Base-by-base conservation (phyloP, 2,797 vertebrate genomes). In the Lagothrix lagotricha region DNA sequence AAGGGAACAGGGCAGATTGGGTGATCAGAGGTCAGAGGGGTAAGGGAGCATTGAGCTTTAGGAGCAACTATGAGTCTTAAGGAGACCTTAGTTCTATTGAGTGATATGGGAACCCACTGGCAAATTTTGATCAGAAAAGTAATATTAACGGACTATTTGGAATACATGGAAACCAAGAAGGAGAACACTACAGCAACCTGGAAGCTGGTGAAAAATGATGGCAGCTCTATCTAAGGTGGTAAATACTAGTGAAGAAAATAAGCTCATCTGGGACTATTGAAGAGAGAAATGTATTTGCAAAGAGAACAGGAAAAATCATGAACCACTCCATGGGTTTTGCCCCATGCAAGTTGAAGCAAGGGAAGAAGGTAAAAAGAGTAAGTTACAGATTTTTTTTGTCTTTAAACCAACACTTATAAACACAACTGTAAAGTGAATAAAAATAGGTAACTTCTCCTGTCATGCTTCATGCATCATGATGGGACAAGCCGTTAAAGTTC, bases 351-450 rank as follows among this genome's bases (percentile, higher is more conserved):
- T 41, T 44, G 58, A 93, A 95, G 30, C 33, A 33, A 52, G 36
- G 33, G 2, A 52, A 79, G 12, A 90, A 2, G 75, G 12, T 46
- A 73, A 87, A 20, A 36, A 89, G 26, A 94, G 4, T 75, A 90
- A 82, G 44, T 94, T 92, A 22, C 12, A 73, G n/a, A 88, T n/a
- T 28, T 92, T 72, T 48, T 26, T 54, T 52, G 24, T 54, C 24
- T 88, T 95, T 96, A 96, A 94, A 95, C 83, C 50, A 93, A 86
- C 67, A 76, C 67, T 91, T 94, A 94, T 96, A 97, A 93, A 96
- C 70, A 97, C 79, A 52, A 92, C 87, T 72, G n/a, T 86, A 54
- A 93, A 93, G 92, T 79, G 77, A 96, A 82, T 93, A 85, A 93
- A 89, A 96, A 90, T 73, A n/a, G 44, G 54, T 95, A 94, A 91